Conservation (phyloP, 1,140 invertebrate genomes). For the Neomicropteryx cornuta region DNA sequence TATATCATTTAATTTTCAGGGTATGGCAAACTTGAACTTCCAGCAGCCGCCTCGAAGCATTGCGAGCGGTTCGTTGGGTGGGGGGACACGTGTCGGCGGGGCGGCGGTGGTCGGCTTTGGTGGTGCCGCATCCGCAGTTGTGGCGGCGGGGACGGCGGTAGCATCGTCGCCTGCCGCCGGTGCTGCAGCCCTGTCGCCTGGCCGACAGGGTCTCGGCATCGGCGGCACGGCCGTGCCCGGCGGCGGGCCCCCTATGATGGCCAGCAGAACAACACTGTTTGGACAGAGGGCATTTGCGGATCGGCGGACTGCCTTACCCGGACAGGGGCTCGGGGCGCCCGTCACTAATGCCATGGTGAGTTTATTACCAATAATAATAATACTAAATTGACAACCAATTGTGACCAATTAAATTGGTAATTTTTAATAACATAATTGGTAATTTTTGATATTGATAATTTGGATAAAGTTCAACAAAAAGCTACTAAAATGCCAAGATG, state of each 20-base stretch:
- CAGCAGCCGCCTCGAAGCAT: slow-evolving; percentile 67
- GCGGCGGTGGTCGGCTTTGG: slow-evolving; percentile 27
- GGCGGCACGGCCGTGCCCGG: slow-evolving; percentile 39
- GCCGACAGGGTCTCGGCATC: slow-evolving; percentile 25
- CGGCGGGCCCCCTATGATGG: slow-evolving; percentile 35
- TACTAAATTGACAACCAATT: no score
- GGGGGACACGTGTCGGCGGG: slow-evolving; percentile 39
- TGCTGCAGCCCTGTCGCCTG: slow-evolving; percentile 29
- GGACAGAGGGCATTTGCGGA: slow-evolving; percentile 66
- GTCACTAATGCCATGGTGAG: slow-evolving; percentile 42
- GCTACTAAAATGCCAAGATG: no score
- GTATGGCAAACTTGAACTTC: slow-evolving; percentile 76
- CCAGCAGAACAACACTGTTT: slow-evolving; percentile 49
- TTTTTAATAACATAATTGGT: no score
- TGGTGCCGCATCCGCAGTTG: slow-evolving; percentile 30
- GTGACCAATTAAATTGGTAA: no score
- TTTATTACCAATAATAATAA: no score
- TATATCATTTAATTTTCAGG: slow-evolving; percentile 34
- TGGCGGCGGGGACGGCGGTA: slow-evolving; percentile 45
- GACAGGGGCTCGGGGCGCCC: slow-evolving; percentile 43
- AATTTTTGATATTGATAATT: no score
- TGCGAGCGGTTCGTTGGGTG: slow-evolving; percentile 52
- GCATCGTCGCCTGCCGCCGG: slow-evolving; percentile 37
- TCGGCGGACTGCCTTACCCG: slow-evolving; percentile 59
- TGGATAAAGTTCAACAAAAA: no score